Percentiles rank a stretch among this genome's conserved stretches.
phyloP scores from a whole-genome alignment of 2,113 vertebrate species.

The Motacilla alba region DNA sequence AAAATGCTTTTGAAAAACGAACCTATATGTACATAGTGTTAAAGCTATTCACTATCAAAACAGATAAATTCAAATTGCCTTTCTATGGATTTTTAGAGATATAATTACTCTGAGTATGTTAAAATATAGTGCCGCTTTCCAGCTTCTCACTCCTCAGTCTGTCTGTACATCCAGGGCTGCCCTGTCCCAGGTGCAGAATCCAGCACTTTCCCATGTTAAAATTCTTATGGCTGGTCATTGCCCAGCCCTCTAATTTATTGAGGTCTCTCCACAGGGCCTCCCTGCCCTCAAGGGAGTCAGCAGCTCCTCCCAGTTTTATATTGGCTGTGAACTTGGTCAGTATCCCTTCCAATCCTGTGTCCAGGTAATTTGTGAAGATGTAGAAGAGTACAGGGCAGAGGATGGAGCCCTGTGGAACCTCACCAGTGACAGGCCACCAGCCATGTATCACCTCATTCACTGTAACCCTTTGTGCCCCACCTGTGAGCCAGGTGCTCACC shows the following conservation, averaged over 20 bases:
- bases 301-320: neutral
- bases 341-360: neutral
- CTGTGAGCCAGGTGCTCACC: neutral
- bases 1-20: neutral
- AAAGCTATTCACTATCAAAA: neutral
- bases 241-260: neutral
- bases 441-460: neutral
- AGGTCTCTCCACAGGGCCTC: neutral
- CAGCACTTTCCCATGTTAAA: fast-evolving
- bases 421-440: neutral
- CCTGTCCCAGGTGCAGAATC: neutral
- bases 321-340: fast-evolving
- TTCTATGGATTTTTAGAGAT: neutral
- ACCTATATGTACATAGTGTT: neutral
- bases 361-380: neutral
- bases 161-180: fast-evolving
- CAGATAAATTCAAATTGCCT: neutral
- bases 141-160: neutral
- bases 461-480: neutral
- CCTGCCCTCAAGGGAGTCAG: neutral
- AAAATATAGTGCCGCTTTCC: neutral
- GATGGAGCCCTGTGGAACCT: neutral
- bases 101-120: neutral
- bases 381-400: neutral
- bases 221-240: neutral